phyloP scores from a whole-genome alignment of 2,797 vertebrate genomes.

The Sitta carolinensis region DNA sequence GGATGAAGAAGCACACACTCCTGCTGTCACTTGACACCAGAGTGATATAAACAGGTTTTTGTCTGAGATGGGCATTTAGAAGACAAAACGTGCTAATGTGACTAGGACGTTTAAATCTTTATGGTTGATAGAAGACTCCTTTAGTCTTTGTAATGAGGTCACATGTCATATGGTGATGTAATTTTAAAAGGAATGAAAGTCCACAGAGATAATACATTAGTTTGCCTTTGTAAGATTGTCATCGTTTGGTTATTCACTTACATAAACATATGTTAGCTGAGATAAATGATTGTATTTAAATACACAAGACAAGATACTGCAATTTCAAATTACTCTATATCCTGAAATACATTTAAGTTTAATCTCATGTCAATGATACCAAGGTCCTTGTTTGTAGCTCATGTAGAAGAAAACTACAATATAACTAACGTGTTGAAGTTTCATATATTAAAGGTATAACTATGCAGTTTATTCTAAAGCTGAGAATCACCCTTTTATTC shows the following conservation, averaged over 20 bases:
- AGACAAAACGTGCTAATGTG: not conserved
- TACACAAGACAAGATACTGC: not conserved
- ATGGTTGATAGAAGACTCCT: not conserved
- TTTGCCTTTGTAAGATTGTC: conserved; percentile 10
- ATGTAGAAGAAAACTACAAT: not conserved
- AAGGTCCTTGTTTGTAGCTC: not conserved
- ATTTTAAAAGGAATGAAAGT: conserved; percentile 6
- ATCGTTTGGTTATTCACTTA: not conserved
- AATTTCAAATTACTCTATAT: conserved; percentile 1
- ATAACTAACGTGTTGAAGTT: not conserved
- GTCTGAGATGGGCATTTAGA: not conserved
- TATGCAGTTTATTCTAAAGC: not conserved
- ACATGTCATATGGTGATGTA: conserved; percentile 6
- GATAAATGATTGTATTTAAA: not conserved
- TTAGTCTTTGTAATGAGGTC: conserved; percentile 19
- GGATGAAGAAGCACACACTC: not conserved
- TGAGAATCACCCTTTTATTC: not conserved
- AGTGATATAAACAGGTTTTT: not conserved
- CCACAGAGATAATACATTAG: not conserved
- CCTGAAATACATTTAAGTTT: conserved; percentile 14
- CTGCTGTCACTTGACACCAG: not conserved
- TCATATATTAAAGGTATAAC: not conserved
- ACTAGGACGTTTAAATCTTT: not conserved
- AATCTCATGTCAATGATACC: not conserved
- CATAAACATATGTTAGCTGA: not conserved